Conservation (phyloP, 1,140 invertebrate species). For the Apis florea region DNA sequence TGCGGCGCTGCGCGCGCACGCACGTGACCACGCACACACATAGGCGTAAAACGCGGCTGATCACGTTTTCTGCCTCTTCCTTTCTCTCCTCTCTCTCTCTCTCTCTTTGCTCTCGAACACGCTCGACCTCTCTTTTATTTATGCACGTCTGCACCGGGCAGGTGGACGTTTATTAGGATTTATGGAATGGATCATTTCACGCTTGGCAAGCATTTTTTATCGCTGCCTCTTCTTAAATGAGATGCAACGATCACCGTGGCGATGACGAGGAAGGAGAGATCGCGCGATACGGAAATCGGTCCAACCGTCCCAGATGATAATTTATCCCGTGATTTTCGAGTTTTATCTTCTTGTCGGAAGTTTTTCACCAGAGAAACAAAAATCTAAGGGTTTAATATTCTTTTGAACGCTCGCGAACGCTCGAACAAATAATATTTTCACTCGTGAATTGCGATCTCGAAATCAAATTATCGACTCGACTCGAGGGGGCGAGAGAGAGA, state of each 20-base stretch:
- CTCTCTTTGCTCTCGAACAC: constrained; percentile 21
- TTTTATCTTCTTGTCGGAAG: no score
- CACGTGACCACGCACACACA: constrained; percentile 57
- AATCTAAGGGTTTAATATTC: no score
- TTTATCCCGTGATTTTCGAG: not conserved
- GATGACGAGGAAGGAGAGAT: not conserved
- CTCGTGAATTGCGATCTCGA: no score
- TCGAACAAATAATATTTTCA: no score
- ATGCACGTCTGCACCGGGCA: constrained; percentile 71
- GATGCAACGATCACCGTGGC: constrained; percentile 67
- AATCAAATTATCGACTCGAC: no score
- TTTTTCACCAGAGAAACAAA: no score
- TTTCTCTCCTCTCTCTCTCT: no score
- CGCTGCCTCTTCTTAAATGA: constrained; percentile 64
- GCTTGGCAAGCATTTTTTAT: constrained; percentile 67
- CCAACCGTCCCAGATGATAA: not conserved
- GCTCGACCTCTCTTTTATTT: constrained; percentile 70
- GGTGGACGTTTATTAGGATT: constrained; percentile 79
- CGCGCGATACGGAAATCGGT: not conserved
- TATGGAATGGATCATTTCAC: constrained; percentile 77
- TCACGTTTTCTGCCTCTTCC: constrained; percentile 29
- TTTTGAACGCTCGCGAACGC: no score
- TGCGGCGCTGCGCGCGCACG: constrained; percentile 62
- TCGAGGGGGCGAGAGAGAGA: no score
- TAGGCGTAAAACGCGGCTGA: constrained; percentile 38